These are phyloP conservation scores for Dolichomitus sp. DNA, from an alignment of 2,888 invertebrate genomes.

Conservation along the genomic window DNA sequence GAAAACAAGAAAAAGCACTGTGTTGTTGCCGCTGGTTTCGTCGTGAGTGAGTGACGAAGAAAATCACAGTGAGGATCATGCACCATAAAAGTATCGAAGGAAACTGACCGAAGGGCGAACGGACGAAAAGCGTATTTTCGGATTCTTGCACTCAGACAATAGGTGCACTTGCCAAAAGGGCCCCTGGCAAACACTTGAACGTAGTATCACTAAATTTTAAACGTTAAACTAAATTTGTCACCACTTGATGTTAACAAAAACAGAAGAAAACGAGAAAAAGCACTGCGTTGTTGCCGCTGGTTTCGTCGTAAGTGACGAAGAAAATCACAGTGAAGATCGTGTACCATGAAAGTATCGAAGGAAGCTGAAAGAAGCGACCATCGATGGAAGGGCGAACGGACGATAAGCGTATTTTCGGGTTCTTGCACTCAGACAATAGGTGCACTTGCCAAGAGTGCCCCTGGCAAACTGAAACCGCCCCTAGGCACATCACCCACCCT, in stretches of 20 bases:
- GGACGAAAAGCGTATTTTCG: constrained; percentile 81
- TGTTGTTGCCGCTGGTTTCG: constrained; percentile 5
- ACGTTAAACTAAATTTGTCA: background rate
- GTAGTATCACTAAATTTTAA: background rate
- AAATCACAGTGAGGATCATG: constrained; percentile 26
- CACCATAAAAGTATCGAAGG: constrained; percentile 51
- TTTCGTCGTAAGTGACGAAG: constrained; percentile 33
- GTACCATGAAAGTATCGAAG: constrained; percentile 50
- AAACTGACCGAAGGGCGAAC: constrained; percentile 59
- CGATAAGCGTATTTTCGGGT: constrained; percentile 82
- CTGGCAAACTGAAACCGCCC: constrained; percentile 82
- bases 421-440: constrained; percentile 81
- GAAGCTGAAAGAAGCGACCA: constrained; percentile 55
- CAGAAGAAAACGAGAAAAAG: background rate
- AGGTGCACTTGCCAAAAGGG: constrained; percentile 83
- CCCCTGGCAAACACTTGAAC: constrained; percentile 77
- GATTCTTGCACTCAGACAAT: constrained; percentile 82
- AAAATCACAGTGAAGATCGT: constrained; percentile 27
- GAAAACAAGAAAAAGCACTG: constrained; percentile 9
- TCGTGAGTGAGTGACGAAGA: constrained; percentile 38
- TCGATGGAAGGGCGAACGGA: constrained; percentile 50
- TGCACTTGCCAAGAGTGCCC: constrained; percentile 83
- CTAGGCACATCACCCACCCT: constrained; percentile 75
- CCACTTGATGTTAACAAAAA: background rate
- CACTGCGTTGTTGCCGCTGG: constrained; percentile 14